A percentile compares a stretch with the other conserved stretches of the same genome.
phyloP scores from a whole-genome alignment of 2,797 vertebrate genomes.

The Pempheris klunzingeri region DNA sequence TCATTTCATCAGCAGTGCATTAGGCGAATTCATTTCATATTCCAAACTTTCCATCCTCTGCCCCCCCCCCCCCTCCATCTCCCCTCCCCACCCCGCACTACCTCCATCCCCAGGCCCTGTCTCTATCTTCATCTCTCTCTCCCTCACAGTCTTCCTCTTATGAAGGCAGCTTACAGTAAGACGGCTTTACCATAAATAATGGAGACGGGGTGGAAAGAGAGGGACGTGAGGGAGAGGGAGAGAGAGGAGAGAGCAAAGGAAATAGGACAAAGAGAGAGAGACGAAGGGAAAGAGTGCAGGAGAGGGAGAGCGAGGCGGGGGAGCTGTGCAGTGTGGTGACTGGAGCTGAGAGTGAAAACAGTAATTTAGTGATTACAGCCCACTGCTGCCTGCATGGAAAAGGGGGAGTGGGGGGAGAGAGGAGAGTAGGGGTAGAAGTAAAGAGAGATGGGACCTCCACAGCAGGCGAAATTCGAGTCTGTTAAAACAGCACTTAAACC shows the following conservation, averaged over 20 bases:
- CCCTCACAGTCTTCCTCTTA: slow-evolving; percentile 35
- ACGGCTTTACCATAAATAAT: slow-evolving; percentile 72
- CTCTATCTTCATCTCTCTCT: slow-evolving; percentile 53
- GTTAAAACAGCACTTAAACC: slow-evolving; percentile 79
- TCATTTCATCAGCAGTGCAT: slow-evolving; percentile 76
- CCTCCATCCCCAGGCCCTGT: slow-evolving; percentile 52
- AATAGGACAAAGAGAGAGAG: slow-evolving; percentile 65
- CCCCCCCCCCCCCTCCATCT: not conserved
- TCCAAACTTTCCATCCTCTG: slow-evolving; percentile 58
- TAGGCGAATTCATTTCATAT: slow-evolving; percentile 71
- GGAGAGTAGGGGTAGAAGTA: slow-evolving; percentile 33
- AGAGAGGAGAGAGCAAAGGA: slow-evolving; percentile 40
- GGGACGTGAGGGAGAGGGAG: slow-evolving; percentile 25
- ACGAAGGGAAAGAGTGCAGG: slow-evolving; percentile 33
- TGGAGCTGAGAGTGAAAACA: slow-evolving; percentile 82
- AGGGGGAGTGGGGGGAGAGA: slow-evolving; percentile 14
- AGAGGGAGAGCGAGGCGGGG: slow-evolving; percentile 43
- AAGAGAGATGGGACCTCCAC: slow-evolving; percentile 62
- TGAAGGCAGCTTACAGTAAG: slow-evolving; percentile 75
- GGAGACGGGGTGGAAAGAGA: slow-evolving; percentile 60
- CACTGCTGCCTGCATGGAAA: slow-evolving; percentile 73
- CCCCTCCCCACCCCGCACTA: not conserved
- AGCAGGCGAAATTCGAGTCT: slow-evolving; percentile 67
- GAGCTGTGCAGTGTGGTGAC: slow-evolving; percentile 71
- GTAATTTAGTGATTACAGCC: slow-evolving; percentile 87